These are phyloP conservation scores for Byasa hedistus DNA, from an alignment of 2,888 invertebrate genomes.

Conservation along the genomic window DNA sequence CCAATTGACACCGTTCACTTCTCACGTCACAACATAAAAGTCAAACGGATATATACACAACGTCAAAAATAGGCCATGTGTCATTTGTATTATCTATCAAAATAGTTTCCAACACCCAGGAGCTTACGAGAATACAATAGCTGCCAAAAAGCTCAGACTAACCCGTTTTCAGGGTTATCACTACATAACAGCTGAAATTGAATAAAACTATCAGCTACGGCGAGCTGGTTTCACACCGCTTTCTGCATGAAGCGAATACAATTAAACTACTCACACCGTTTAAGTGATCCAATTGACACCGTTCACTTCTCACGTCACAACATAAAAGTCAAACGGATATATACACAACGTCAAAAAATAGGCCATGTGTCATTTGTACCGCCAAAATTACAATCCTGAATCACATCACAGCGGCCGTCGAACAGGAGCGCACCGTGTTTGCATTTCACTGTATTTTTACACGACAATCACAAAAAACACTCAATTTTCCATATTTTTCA, in stretches of 20 bases:
- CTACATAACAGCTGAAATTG: not conserved
- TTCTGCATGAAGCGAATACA: not conserved
- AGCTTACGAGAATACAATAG: conserved; percentile 1
- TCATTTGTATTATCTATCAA: not conserved
- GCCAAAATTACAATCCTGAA: conserved; percentile 44
- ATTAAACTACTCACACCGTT: conserved; percentile 5
- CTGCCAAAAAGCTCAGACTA: conserved; percentile 3
- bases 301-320: conserved; percentile 31
- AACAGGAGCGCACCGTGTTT: conserved; percentile 14
- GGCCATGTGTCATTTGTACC: conserved; percentile 36
- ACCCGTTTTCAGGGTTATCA: not conserved
- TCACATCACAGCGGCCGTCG: conserved; percentile 42
- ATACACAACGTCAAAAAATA: conserved; percentile 35
- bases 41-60: conserved; percentile 29
- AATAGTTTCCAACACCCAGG: not conserved
- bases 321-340: conserved; percentile 30
- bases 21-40: conserved; percentile 32
- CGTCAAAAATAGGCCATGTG: conserved; percentile 37
- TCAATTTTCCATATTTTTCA: not conserved
- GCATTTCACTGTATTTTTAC: conserved; percentile 56
- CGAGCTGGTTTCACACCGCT: too few species aligned
- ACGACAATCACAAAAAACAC: conserved; percentile 44
- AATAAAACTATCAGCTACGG: too few species aligned
- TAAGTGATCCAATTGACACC: conserved; percentile 18
- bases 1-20: conserved; percentile 22